Percentiles rank a stretch among this genome's conserved stretches.
phyloP scores from a whole-genome alignment of 2,888 invertebrate species.

The Linnaemya vulpina region DNA sequence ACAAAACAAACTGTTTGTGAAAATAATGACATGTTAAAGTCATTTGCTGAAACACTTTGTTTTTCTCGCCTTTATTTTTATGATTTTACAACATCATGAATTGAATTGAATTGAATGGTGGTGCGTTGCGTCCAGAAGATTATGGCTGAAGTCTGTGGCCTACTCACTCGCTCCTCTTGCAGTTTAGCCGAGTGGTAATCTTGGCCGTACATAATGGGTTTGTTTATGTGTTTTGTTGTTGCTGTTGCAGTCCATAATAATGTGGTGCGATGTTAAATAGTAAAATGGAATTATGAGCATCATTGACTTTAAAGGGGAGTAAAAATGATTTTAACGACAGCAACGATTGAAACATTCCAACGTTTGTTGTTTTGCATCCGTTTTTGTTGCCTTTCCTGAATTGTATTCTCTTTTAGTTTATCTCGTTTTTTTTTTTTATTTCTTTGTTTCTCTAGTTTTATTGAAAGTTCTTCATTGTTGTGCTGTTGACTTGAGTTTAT shows the following conservation, averaged over 20 bases:
- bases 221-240: constrained; percentile 25
- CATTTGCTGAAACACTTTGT: constrained; percentile 39
- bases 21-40: constrained; percentile 14
- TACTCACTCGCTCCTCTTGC: background rate
- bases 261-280: constrained; percentile 22
- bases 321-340: constrained; percentile 59
- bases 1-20: background rate
- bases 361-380: constrained; percentile 30
- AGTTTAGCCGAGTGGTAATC: constrained; percentile 29
- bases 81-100: constrained; percentile 5
- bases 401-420: background rate
- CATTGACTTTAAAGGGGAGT: constrained; percentile 26
- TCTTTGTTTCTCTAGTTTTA: background rate
- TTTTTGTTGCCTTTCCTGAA: background rate
- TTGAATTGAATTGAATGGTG: too few relatives aligned
- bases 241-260: background rate
- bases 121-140: constrained; percentile 18
- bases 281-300: constrained; percentile 45
- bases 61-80: constrained; percentile 25
- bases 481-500: constrained; percentile 10
- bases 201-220: background rate
- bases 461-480: constrained; percentile 31
- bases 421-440: too few relatives aligned
- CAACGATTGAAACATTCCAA: constrained; percentile 66
- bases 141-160: constrained; percentile 9